Conservation (phyloP, 2,797 vertebrate genomes). For the Remorina albescens region DNA sequence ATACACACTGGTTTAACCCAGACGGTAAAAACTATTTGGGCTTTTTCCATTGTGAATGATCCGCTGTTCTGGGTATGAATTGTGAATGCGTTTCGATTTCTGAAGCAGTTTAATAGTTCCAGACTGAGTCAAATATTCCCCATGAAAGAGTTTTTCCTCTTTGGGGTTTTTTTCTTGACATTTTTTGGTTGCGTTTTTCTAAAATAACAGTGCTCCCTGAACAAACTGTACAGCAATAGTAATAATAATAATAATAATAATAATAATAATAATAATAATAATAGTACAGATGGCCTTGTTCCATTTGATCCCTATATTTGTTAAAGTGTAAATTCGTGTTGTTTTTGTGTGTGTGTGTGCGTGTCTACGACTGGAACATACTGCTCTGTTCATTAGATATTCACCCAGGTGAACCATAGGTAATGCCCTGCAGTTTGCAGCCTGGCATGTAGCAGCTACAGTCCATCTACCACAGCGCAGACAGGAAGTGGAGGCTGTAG, state of each 20-base stretch:
- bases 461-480: slow-evolving; percentile 30
- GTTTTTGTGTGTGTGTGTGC: neutral
- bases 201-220: neutral
- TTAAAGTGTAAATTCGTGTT: neutral
- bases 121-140: neutral
- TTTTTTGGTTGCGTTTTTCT: neutral
- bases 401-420: slow-evolving; percentile 46
- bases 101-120: neutral
- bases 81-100: neutral
- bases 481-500: slow-evolving; percentile 15
- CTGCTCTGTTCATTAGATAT: slow-evolving; percentile 25
- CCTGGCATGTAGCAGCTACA: slow-evolving; percentile 22
- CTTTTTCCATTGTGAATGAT: neutral
- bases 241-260: too few species aligned
- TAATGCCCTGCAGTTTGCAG: slow-evolving; percentile 46
- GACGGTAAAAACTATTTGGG: neutral
- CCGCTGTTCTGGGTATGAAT: neutral
- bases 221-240: too few species aligned
- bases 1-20: neutral
- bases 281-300: too few species aligned
- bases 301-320: too few species aligned
- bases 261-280: too few species aligned
- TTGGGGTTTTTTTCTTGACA: neutral
- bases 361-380: neutral
- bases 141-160: neutral